Base-by-base conservation (phyloP, 2,113 vertebrate species). In the Macaca fascicularis region DNA sequence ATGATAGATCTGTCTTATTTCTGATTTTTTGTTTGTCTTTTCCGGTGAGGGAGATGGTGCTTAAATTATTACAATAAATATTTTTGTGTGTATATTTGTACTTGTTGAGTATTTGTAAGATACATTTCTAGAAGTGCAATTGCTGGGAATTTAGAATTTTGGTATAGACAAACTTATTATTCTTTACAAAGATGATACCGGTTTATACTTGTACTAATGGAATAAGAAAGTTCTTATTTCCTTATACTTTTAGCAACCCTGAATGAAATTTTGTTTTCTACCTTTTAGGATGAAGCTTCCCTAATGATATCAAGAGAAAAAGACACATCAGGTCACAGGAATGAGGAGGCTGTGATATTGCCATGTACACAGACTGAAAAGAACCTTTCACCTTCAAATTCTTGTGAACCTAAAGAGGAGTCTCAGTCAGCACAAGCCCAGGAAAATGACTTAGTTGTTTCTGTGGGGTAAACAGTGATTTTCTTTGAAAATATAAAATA, bases 231-330 rank as follows among this genome's bases (percentile, higher is more conserved):
- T 93, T 91, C 3, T 64, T 89, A 45, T 95, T 94, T 97, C 3
- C 22, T 3, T 83, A 8, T 91, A 83, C 32, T 80, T 95, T 82
- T n/a, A 88, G 43, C 32, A 50, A 70, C 25, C 14, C 8, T 94
- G 0, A 5, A 75, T 94, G 50, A 75, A 72, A 2, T 40, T 70
- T 89, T 69, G 5, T n/a, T 91, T 89, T 45, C 12, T 50, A 0
- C 89, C 90, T 97, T 98, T 59, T 97, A 99, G 99, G 95, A 97
- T 95, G 50, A 72, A 74, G 52, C 50, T 98, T 87, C 94, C 4
- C 2, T 84, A 43, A 82, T 97, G 84, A 40, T 79, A 80, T 90
- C 97, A 82, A 96, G n/a, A 97, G 97, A 97, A 64, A 89, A 97
- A 20, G 91, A 92, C 10, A 72, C 82, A 50, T 52, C 52, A 64